phyloP scores from a whole-genome alignment of 2,797 vertebrate genomes.

The Hapalemur alaotrensis region DNA sequence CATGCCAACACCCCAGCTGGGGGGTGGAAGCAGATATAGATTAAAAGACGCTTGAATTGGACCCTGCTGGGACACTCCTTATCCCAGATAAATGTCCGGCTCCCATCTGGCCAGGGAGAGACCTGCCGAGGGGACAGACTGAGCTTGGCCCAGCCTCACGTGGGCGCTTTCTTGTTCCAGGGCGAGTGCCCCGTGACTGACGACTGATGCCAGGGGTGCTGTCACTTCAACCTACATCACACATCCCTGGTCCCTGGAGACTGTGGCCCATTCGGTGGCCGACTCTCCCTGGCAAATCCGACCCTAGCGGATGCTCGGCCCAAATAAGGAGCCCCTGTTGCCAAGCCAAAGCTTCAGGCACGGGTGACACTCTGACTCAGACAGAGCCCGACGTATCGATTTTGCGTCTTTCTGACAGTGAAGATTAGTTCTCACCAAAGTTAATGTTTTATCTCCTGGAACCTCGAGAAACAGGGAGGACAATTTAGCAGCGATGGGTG shows the following conservation, averaged over 20 bases:
- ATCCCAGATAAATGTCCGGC: too few relatives aligned
- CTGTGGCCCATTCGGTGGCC: neutral
- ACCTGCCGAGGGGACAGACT: accelerated
- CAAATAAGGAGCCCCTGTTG: neutral
- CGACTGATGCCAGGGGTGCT: neutral
- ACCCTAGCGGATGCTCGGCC: neutral
- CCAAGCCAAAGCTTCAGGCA: neutral
- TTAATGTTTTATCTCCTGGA: neutral
- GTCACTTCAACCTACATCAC: neutral
- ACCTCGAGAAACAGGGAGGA: neutral
- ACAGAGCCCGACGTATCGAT: accelerated
- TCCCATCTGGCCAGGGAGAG: neutral
- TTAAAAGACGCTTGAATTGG: neutral
- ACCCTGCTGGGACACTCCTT: neutral
- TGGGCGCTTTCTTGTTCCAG: neutral
- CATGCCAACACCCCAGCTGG: accelerated
- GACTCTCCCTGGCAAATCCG: neutral
- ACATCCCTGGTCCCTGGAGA: neutral
- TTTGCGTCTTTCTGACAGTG: neutral
- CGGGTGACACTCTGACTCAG: neutral
- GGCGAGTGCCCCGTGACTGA: neutral
- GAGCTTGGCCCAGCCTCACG: neutral
- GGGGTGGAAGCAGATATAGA: accelerated
- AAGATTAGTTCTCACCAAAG: neutral
- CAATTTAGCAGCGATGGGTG: neutral